These are phyloP conservation scores for Lampris incognitus DNA, from an alignment of 2,113 vertebrate species.

Conservation along the genomic window DNA sequence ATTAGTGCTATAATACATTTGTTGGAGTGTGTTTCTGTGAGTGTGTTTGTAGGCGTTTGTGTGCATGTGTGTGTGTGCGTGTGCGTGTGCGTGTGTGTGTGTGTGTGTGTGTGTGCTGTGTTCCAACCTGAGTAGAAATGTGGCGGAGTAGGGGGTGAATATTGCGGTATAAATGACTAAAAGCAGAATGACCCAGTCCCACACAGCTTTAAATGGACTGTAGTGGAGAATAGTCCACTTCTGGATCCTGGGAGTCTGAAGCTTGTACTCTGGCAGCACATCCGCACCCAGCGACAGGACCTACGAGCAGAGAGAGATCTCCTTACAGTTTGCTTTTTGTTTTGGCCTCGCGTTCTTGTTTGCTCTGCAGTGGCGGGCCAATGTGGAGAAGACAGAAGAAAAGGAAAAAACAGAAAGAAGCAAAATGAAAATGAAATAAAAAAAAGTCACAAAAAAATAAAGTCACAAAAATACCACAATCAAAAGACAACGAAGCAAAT, in stretches of 20 bases:
- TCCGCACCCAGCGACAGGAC: slow-evolving; percentile 90
- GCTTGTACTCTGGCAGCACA: slow-evolving; percentile 91
- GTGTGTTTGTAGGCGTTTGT: too few species aligned
- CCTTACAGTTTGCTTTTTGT: not conserved
- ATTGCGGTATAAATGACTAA: slow-evolving; percentile 92
- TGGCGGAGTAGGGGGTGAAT: slow-evolving; percentile 90
- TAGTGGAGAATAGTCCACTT: slow-evolving; percentile 94
- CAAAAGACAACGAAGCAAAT: too few species aligned
- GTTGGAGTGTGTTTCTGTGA: too few species aligned
- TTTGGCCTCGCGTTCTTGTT: too few species aligned
- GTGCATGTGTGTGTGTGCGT: not conserved
- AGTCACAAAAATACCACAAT: too few species aligned
- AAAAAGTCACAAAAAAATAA: too few species aligned
- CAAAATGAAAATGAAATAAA: too few species aligned
- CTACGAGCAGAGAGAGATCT: slow-evolving; percentile 61
- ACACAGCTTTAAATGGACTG: slow-evolving; percentile 93
- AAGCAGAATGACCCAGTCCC: slow-evolving; percentile 94
- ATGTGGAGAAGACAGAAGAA: too few species aligned
- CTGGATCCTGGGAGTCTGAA: slow-evolving; percentile 90
- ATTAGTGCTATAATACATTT: too few species aligned
- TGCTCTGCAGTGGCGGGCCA: too few species aligned
- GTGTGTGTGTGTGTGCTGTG: not conserved
- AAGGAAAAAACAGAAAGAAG: too few species aligned
- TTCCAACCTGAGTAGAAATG: slow-evolving; percentile 81
- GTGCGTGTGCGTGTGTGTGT: not conserved